These are phyloP conservation scores for Malurus melanocephalus DNA, from an alignment of 2,113 vertebrate species.

Conservation along the genomic window DNA sequence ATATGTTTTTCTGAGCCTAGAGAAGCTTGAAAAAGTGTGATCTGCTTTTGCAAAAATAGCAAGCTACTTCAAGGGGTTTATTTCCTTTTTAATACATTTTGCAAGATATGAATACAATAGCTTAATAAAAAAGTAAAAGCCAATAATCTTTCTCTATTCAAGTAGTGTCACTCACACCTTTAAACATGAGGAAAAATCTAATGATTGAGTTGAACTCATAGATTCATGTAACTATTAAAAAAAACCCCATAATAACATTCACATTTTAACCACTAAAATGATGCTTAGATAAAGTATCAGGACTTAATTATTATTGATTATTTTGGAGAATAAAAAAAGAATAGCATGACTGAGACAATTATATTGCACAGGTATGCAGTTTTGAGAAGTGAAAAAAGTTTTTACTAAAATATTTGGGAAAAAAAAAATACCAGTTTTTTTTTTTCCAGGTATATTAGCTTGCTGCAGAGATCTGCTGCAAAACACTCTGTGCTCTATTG, in stretches of 20 bases:
- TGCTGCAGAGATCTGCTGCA: background rate
- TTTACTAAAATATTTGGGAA: background rate
- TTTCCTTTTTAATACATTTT: background rate
- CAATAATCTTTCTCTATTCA: slow-evolving; percentile 8
- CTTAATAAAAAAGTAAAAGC: slow-evolving; percentile 9
- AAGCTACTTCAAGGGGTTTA: background rate
- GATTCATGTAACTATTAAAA: background rate
- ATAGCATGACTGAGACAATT: background rate
- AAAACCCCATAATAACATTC: background rate
- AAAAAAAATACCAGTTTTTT: background rate
- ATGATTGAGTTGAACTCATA: background rate
- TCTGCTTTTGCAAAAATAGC: slow-evolving; percentile 15
- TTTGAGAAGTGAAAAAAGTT: background rate
- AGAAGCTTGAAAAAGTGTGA: background rate
- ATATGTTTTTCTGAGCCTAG: background rate
- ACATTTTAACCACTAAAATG: background rate
- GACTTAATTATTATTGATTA: background rate
- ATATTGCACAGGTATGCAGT: background rate
- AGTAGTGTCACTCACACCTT: background rate
- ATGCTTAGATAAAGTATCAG: background rate
- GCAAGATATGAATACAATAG: background rate
- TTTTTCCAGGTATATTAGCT: background rate
- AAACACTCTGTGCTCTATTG: background rate
- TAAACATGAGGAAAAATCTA: background rate
- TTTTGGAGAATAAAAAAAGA: background rate